Conservation (phyloP, 2,888 invertebrate genomes). For the Noctua janthina region DNA sequence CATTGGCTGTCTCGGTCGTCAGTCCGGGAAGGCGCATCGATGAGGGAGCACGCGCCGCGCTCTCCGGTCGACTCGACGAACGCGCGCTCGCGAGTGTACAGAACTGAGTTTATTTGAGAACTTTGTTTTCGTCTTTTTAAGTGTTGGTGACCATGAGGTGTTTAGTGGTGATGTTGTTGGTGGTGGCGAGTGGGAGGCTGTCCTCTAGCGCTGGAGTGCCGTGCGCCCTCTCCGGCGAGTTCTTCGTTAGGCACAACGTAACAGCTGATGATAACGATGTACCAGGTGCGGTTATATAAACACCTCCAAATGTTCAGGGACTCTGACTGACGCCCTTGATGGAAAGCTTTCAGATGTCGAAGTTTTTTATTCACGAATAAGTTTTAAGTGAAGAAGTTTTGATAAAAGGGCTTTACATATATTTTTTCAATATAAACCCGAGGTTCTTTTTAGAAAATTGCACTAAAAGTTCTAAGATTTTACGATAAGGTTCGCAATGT, state of each 20-base stretch:
- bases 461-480: not conserved
- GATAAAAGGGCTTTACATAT: not conserved
- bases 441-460: not conserved
- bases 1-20: slow-evolving; percentile 70
- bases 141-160: slow-evolving; percentile 87
- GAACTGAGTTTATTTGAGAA: slow-evolving; percentile 76
- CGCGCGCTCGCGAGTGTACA: slow-evolving; percentile 84
- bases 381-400: slow-evolving; percentile 33
- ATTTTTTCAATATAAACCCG: not conserved
- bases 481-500: not conserved
- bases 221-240: slow-evolving; percentile 81
- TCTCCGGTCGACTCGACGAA: slow-evolving; percentile 73
- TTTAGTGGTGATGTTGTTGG: slow-evolving; percentile 81
- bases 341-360: slow-evolving; percentile 51
- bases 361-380: slow-evolving; percentile 44
- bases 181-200: slow-evolving; percentile 77
- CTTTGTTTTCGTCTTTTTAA: slow-evolving; percentile 69
- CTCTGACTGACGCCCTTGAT: slow-evolving; percentile 35
- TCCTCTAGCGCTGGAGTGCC: slow-evolving; percentile 78
- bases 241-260: slow-evolving; percentile 86
- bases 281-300: slow-evolving; percentile 84
- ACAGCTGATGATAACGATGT: slow-evolving; percentile 87
- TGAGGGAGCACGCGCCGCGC: slow-evolving; percentile 84
- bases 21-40: slow-evolving; percentile 87
- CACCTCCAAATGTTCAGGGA: slow-evolving; percentile 63